phyloP scores from a whole-genome alignment of 1,140 invertebrate species.

The Helicoverpa armigera region DNA sequence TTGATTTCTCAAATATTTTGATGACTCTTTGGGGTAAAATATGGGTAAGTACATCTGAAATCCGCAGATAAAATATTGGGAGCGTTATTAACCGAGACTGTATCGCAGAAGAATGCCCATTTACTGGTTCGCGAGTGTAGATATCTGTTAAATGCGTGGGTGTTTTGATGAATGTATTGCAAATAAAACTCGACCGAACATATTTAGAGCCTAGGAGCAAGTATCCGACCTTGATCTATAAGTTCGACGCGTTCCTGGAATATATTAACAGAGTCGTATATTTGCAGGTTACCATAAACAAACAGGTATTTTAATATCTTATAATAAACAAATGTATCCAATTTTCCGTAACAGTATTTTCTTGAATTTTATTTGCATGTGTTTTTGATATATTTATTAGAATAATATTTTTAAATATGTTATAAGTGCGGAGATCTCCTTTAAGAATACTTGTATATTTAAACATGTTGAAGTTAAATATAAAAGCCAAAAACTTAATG shows the following conservation, averaged over 20 bases:
- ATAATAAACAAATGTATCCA: neutral
- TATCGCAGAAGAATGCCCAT: constrained; percentile 18
- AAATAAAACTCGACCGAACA: constrained; percentile 25
- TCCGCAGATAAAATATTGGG: neutral
- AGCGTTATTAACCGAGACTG: neutral
- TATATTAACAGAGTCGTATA: constrained; percentile 10
- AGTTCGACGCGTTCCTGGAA: constrained; percentile 30
- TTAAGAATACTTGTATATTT: too few relatives aligned
- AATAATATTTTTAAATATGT: too few relatives aligned
- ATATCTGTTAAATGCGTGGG: neutral
- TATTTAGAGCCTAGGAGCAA: constrained; percentile 27
- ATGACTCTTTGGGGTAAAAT: neutral
- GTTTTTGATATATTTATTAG: neutral
- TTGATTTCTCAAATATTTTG: neutral
- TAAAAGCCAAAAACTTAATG: neutral
- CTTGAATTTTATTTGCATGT: neutral
- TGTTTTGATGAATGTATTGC: constrained; percentile 20
- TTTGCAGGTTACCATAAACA: constrained; percentile 28
- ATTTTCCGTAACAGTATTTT: constrained; percentile 4
- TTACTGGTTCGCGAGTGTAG: neutral
- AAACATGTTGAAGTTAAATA: constrained; percentile 10
- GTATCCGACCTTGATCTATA: constrained; percentile 36
- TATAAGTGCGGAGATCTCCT: too few relatives aligned
- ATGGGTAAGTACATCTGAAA: neutral
- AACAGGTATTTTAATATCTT: neutral